Evolutionary conservation across 1,140 invertebrate genomes (phyloP), one percentile per base, ranked within the genome.

Genomic region (Zelostemma sp.): DNA sequence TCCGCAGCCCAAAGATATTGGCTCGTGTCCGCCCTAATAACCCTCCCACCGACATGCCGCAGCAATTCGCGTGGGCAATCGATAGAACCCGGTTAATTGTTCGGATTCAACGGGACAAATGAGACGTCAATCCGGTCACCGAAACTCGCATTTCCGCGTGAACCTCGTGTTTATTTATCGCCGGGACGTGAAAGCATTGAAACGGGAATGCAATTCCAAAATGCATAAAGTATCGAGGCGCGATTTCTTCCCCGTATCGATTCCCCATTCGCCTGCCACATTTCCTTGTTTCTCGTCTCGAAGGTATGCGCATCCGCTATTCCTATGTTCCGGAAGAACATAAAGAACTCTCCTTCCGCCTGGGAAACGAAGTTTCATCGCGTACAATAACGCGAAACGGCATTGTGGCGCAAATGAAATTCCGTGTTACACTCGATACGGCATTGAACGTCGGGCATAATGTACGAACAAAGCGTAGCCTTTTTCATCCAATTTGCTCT

Each of bases 351-450:
- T 1, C 46, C n/a, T 12, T 47, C 25, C 12, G 35, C 14, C 21
- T 18, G 43, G 28, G 56, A 50, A 45, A 58, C 53, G 54, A 48
- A 62, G 59, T 59, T 68, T 61, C 49, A 49, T 54, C 31, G 45
- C 54, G 40, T 54, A 46, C 53, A 62, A 62, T 62, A 47, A 54
- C 61, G 58, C 48, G 48, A 53, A 61, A 57, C 58, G 62, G 48
- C 59, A 63, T 68, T 68, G 66, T 55, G 50, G 53, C 49, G 59
- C 54, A 68, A 68, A 62, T 68, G 59, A 62, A 68, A 62, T 62
- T 68, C 54, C 59, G 58, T 45, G 49, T 40, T 51, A 67, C 53
- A 54, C 63, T 12, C n/a, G 5, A 33, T 14, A 11, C 59, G 58
- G 62, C 58, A 68, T 62, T 59, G 55, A 59, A 63, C 54, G 63